These are phyloP conservation scores for Proteles cristata DNA, from an alignment of 2,113 vertebrate species.

Conservation along the genomic window DNA sequence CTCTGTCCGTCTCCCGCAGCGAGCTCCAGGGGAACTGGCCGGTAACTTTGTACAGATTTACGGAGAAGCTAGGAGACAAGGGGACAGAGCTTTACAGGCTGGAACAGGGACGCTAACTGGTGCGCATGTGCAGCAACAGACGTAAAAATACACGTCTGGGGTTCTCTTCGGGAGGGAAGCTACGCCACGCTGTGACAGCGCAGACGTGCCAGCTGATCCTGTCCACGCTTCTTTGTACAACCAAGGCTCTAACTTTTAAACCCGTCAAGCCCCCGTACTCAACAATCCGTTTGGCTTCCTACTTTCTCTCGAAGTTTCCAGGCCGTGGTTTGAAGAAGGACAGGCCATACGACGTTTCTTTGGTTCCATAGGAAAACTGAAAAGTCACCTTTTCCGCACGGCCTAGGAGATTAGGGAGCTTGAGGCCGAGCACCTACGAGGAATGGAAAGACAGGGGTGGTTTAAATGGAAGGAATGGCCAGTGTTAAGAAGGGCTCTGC, in stretches of 20 bases:
- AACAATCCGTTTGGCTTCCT: conserved; percentile 61
- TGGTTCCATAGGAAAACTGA: conserved; percentile 99
- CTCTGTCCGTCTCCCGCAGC: conserved; percentile 96
- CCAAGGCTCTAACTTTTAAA: background rate
- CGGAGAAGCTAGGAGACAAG: conserved; percentile 89
- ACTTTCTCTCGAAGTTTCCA: conserved; percentile 96
- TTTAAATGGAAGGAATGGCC: rapidly evolving
- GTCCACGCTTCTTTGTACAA: rapidly evolving
- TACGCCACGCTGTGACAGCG: rapidly evolving
- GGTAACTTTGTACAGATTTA: conserved; percentile 97
- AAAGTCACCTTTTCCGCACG: conserved; percentile 97
- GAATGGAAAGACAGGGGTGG: background rate
- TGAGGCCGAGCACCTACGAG: conserved; percentile 93
- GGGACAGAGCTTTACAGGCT: background rate
- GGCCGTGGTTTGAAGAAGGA: conserved; percentile 97
- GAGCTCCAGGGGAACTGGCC: conserved; percentile 99
- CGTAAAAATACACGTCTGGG: rapidly evolving
- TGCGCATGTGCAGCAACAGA: background rate
- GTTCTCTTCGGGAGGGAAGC: background rate
- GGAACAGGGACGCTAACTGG: rapidly evolving
- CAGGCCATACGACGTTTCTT: conserved; percentile 97
- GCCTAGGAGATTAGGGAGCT: conserved; percentile 95
- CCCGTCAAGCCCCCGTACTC: background rate
- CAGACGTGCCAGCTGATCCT: rapidly evolving
- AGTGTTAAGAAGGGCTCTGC: rapidly evolving